phyloP scores from a whole-genome alignment of 1,140 invertebrate species.

The Amphibalanus amphitrite region DNA sequence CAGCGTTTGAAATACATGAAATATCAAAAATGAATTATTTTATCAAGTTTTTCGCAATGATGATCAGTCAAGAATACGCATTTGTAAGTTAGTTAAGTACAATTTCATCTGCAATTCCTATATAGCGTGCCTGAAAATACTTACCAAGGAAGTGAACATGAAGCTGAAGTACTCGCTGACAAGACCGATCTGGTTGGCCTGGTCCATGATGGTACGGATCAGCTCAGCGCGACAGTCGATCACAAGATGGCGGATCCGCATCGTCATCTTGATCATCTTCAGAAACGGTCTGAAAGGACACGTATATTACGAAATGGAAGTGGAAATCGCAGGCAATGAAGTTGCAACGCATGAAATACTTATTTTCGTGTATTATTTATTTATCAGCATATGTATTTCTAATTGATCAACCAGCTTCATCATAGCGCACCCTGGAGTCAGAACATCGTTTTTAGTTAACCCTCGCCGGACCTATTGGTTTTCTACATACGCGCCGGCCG shows the following conservation, averaged over 20 bases:
- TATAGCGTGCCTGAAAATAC: constrained; percentile 4
- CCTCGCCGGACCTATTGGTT: no score
- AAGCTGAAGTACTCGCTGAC: constrained; percentile 27
- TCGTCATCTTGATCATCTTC: constrained; percentile 28
- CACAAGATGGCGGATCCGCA: constrained; percentile 30
- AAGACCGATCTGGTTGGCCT: constrained; percentile 29
- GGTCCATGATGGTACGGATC: constrained; percentile 23
- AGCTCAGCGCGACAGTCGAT: constrained; percentile 30
- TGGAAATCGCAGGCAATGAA: not conserved
- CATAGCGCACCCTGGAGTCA: no score
- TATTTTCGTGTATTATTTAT: not conserved
- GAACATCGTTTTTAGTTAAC: no score
- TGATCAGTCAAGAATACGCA: no score
- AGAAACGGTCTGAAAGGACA: constrained; percentile 24
- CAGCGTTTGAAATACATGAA: no score
- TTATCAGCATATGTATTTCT: not conserved
- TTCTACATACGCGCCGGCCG: no score
- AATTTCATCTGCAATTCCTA: no score
- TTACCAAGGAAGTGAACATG: constrained; percentile 27
- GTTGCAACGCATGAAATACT: no score
- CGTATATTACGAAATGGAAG: not conserved
- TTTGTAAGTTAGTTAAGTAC: no score
- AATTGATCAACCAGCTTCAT: not conserved
- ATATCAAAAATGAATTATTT: no score
- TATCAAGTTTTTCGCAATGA: no score